Evolutionary conservation across 2,797 vertebrate species (phyloP).

Genomic region (Mycteria americana): DNA sequence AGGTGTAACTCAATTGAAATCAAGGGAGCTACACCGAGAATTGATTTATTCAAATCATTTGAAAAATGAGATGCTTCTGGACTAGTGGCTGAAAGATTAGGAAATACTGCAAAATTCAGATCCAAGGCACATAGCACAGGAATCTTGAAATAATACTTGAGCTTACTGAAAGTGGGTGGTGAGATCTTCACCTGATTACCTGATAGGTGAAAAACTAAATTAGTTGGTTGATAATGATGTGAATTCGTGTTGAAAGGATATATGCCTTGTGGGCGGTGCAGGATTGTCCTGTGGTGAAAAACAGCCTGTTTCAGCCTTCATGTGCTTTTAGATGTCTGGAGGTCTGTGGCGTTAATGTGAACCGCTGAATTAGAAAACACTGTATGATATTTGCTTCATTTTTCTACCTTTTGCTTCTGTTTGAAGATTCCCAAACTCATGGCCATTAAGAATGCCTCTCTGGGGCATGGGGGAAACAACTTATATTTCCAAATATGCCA

Average conservation of each 20-base stretch:
- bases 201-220: background rate
- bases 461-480: background rate
- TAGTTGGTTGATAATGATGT: background rate
- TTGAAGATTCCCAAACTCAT: background rate
- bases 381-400: background rate
- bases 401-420: background rate
- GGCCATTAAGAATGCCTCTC: background rate
- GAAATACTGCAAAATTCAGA: background rate
- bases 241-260: background rate
- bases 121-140: background rate
- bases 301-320: background rate
- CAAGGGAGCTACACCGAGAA: background rate
- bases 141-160: background rate
- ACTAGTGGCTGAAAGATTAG: background rate
- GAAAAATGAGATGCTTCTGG: background rate
- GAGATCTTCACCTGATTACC: background rate
- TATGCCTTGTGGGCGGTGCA: background rate
- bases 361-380: background rate
- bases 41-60: background rate
- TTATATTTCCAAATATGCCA: rapidly evolving
- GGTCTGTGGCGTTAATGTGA: background rate
- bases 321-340: background rate
- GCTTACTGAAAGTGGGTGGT: background rate
- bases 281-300: background rate
- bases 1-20: background rate